Conservation (phyloP, 2,888 invertebrate genomes). For the Chrysolina haemoptera region DNA sequence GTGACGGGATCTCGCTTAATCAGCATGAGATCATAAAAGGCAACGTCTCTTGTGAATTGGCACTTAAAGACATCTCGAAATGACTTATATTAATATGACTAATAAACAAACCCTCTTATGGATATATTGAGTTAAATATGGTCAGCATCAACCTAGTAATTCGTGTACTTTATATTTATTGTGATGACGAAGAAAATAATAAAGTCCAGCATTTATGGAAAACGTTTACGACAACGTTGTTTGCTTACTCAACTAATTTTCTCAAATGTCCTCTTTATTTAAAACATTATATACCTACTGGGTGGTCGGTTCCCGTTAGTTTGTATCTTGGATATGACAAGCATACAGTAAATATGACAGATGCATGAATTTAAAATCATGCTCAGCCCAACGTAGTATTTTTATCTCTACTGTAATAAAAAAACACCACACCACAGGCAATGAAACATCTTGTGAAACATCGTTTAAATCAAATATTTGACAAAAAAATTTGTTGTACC, state of each 20-base stretch:
- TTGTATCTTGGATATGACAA: too few relatives aligned
- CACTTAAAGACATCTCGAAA: slow-evolving; percentile 7
- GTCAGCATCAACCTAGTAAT: neutral
- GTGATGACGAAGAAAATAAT: neutral
- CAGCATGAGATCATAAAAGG: neutral
- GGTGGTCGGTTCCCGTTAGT: too few relatives aligned
- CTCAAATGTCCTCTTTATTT: neutral
- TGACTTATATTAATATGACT: slow-evolving; percentile 17
- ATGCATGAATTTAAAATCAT: too few relatives aligned
- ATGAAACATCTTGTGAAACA: slow-evolving; percentile 14
- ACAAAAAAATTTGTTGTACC: slow-evolving; percentile 1
- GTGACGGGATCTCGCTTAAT: neutral
- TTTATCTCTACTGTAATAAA: neutral
- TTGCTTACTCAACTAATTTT: neutral
- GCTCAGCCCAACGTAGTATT: too few relatives aligned
- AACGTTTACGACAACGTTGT: neutral
- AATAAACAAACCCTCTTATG: slow-evolving; percentile 13
- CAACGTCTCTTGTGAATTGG: neutral
- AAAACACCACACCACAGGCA: neutral
- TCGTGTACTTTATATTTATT: neutral
- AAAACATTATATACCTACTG: neutral
- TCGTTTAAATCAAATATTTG: slow-evolving; percentile 14
- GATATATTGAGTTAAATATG: slow-evolving; percentile 6
- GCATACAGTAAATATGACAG: too few relatives aligned
- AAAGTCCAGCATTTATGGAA: neutral